Percentiles rank a stretch among this genome's conserved stretches.
phyloP scores from a whole-genome alignment of 2,113 vertebrate genomes.

The Pedionomus torquatus region DNA sequence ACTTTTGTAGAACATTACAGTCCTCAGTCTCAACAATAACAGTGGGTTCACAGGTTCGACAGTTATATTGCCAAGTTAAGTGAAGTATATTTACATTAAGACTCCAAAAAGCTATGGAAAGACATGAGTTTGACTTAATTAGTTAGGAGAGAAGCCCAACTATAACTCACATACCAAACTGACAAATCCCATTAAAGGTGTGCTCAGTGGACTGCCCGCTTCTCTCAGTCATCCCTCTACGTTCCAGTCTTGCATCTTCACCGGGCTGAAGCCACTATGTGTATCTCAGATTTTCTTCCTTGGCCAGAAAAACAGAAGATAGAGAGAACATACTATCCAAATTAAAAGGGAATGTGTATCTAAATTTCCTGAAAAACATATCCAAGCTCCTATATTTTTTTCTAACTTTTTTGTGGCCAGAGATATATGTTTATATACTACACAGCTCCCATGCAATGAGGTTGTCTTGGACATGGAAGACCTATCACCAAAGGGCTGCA shows the following conservation, averaged over 20 bases:
- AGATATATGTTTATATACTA: not conserved
- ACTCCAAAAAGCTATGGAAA: slow-evolving; percentile 17
- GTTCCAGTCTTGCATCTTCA: not conserved
- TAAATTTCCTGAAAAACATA: not conserved
- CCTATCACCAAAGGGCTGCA: not conserved
- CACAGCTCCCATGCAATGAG: not conserved
- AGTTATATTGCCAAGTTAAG: slow-evolving; percentile 52
- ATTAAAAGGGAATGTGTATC: not conserved
- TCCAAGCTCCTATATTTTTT: not conserved
- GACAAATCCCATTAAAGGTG: not conserved
- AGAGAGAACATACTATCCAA: not conserved
- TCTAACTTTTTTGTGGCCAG: not conserved
- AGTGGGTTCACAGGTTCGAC: not conserved
- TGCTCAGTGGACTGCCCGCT: not conserved
- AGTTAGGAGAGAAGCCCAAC: not conserved
- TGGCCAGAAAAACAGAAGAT: not conserved
- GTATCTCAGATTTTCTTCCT: not conserved
- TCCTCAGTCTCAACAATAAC: not conserved
- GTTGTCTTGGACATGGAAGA: not conserved
- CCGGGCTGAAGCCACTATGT: not conserved
- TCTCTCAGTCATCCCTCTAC: not conserved
- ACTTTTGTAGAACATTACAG: slow-evolving; percentile 22
- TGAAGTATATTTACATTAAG: slow-evolving; percentile 38
- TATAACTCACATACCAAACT: not conserved
- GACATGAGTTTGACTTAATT: slow-evolving; percentile 24